Evolutionary conservation across 2,888 invertebrate species (phyloP).

Genomic region (Plagodis pulveraria): DNA sequence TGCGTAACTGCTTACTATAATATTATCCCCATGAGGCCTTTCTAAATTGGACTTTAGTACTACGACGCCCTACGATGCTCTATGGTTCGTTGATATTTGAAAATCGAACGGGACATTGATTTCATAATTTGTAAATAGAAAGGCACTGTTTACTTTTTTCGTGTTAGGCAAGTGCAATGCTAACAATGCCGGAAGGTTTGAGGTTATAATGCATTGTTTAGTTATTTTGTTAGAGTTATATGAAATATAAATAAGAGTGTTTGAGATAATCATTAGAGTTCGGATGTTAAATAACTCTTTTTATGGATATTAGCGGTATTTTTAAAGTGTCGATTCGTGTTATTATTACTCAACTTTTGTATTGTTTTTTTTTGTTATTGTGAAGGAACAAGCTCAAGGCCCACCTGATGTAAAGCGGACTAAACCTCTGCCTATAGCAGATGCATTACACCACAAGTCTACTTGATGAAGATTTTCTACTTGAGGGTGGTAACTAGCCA

Average conservation of each 20-base stretch:
- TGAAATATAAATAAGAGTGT: conserved; percentile 4
- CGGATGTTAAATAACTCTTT: conserved; percentile 29
- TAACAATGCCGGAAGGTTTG: conserved; percentile 10
- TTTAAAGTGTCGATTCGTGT: conserved; percentile 9
- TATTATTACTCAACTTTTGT: background rate
- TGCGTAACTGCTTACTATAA: too few species aligned
- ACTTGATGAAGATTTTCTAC: too few species aligned
- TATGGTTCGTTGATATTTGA: conserved; percentile 34
- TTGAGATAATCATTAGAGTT: conserved; percentile 16
- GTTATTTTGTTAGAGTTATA: conserved; percentile 9
- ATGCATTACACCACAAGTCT: too few species aligned
- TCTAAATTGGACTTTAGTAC: too few species aligned
- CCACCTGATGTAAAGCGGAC: too few species aligned
- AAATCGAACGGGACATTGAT: conserved; percentile 39
- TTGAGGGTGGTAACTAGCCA: too few species aligned
- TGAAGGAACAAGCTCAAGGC: too few species aligned
- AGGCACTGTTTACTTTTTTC: conserved; percentile 35
- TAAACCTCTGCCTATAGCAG: too few species aligned
- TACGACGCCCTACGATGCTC: too few species aligned
- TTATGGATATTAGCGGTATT: conserved; percentile 33
- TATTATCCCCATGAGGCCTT: too few species aligned
- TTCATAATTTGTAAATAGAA: conserved; percentile 40
- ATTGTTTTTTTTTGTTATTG: too few species aligned
- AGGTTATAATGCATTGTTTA: conserved; percentile 24
- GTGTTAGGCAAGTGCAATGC: conserved; percentile 23